These are phyloP conservation scores for Meiosimyza decipiens DNA, from an alignment of 2,888 invertebrate species.

Conservation along the genomic window DNA sequence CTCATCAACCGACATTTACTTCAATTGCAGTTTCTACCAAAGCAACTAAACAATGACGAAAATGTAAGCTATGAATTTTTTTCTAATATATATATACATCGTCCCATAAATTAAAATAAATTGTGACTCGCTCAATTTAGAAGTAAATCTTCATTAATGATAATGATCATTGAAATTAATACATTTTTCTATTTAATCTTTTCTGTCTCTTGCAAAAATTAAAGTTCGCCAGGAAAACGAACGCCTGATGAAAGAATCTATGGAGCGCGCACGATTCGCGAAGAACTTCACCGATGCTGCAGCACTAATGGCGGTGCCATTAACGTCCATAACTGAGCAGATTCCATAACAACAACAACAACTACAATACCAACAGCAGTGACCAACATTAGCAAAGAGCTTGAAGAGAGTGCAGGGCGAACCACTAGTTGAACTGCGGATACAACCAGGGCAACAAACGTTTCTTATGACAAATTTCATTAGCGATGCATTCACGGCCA, in stretches of 20 bases:
- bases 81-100: slow-evolving; percentile 30
- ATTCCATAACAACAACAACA: slow-evolving; percentile 51
- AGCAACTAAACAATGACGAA: slow-evolving; percentile 51
- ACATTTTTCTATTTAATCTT: slow-evolving; percentile 27
- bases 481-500: slow-evolving; percentile 21
- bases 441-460: slow-evolving; percentile 14
- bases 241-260: slow-evolving; percentile 82
- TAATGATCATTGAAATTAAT: slow-evolving; percentile 11
- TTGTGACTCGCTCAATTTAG: neutral
- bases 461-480: slow-evolving; percentile 19
- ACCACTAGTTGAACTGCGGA: neutral
- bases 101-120: slow-evolving; percentile 20
- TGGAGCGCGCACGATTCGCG: slow-evolving; percentile 69
- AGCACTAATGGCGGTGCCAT: slow-evolving; percentile 50
- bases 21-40: slow-evolving; percentile 63
- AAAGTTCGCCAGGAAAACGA: slow-evolving; percentile 90
- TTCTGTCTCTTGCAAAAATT: slow-evolving; percentile 70
- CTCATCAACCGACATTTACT: slow-evolving; percentile 66
- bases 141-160: neutral
- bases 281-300: slow-evolving; percentile 65
- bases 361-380: slow-evolving; percentile 32
- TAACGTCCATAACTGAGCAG: slow-evolving; percentile 43
- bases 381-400: neutral
- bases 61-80: slow-evolving; percentile 31
- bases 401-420: neutral